Percentiles rank a stretch among this genome's conserved stretches.
These are phyloP conservation scores for Perizoma flavofasciatum DNA, from an alignment of 2,888 invertebrate genomes.

Conservation along the genomic window DNA sequence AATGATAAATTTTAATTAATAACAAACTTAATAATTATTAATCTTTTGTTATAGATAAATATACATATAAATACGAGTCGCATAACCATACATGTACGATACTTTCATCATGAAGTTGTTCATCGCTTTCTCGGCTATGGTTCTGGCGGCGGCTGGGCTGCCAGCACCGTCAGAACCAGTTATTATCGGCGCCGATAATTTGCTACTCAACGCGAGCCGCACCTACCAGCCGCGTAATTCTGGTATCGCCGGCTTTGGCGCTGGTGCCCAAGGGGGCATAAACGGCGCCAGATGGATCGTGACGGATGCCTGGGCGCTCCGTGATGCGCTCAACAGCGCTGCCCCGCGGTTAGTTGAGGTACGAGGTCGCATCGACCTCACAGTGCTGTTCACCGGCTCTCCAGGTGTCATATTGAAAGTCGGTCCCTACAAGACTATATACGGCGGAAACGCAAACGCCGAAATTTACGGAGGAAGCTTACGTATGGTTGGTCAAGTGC, in stretches of 20 bases:
- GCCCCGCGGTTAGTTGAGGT: slow-evolving; percentile 4
- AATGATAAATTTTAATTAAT: too few species aligned
- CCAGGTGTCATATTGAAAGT: slow-evolving; percentile 12
- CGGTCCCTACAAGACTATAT: slow-evolving; percentile 19
- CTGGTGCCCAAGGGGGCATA: slow-evolving; percentile 7
- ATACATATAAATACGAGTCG: slow-evolving; percentile 8
- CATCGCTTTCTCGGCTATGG: slow-evolving; percentile 4
- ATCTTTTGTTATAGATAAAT: background rate
- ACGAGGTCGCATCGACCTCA: slow-evolving; percentile 16
- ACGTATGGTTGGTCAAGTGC: slow-evolving; percentile 11
- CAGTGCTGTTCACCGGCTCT: slow-evolving; percentile 6
- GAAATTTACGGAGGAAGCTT: slow-evolving; percentile 24
- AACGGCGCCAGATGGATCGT: slow-evolving; percentile 13
- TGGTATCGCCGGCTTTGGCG: slow-evolving; percentile 10
- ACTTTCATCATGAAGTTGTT: slow-evolving; percentile 21
- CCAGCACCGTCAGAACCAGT: slow-evolving; percentile 2
- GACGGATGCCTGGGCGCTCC: slow-evolving; percentile 12
- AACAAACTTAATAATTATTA: too few species aligned
- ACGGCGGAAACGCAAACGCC: slow-evolving; percentile 12
- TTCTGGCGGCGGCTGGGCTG: slow-evolving; percentile 12
- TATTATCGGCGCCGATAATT: slow-evolving; percentile 13
- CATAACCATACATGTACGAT: background rate
- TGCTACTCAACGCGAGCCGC: slow-evolving; percentile 1
- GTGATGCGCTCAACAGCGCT: slow-evolving; percentile 11
- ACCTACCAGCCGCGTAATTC: background rate